These are phyloP conservation scores for Eupeodes luniger DNA, from an alignment of 2,888 invertebrate genomes.

Conservation along the genomic window DNA sequence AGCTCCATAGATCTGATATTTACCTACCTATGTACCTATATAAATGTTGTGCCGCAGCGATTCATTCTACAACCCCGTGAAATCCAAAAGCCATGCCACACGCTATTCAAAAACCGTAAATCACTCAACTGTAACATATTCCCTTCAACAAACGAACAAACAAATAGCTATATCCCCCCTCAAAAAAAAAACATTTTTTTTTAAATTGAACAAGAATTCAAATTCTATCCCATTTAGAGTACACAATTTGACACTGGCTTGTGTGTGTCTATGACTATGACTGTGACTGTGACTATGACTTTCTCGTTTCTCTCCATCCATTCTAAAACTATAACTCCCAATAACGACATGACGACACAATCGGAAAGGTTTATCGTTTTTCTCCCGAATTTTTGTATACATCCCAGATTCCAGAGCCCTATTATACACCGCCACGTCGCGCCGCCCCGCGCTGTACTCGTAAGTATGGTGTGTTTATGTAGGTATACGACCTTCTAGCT, in stretches of 20 bases:
- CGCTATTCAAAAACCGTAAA: conserved; percentile 59
- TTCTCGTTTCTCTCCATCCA: not conserved
- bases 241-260: conserved; percentile 57
- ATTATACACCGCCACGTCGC: not conserved
- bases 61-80: conserved; percentile 11
- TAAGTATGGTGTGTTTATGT: too few species aligned
- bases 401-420: not conserved
- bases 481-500: conserved; percentile 8
- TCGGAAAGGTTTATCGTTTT: conserved; percentile 67
- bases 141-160: conserved; percentile 4
- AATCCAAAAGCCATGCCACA: conserved; percentile 25
- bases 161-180: too few species aligned
- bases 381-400: conserved; percentile 21
- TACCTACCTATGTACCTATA: not conserved
- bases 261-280: conserved; percentile 40
- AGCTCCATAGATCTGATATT: not conserved
- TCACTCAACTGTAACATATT: conserved; percentile 66
- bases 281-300: conserved; percentile 52
- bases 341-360: conserved; percentile 63
- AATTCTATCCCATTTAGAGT: conserved; percentile 50
- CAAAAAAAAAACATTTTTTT: too few species aligned
- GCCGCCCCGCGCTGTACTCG: too few species aligned
- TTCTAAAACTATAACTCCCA: conserved; percentile 61
- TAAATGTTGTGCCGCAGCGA: not conserved
- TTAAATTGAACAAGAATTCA: conserved; percentile 36